Base-by-base conservation (phyloP, 2,113 vertebrate species). In the Phasianus colchicus region DNA sequence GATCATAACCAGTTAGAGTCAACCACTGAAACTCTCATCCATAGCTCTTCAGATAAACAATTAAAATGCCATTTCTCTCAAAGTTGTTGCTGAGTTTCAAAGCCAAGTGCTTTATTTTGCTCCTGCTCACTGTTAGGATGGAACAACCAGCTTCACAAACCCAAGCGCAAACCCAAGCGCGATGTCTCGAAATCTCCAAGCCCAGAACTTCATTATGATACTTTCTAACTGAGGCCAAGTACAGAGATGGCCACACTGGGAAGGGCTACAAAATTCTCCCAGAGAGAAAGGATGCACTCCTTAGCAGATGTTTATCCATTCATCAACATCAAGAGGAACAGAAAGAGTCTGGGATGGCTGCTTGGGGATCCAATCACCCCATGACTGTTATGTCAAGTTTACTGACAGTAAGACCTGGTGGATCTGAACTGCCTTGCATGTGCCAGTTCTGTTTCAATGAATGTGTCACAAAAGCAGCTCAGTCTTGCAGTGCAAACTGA, bases 391-490 rank as follows among this genome's bases (percentile, higher is more conserved):
- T 54, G 80, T 83, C 47, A 86, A 94, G 86, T 92, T 96, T 92
- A 92, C 77, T 86, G 93, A 66, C 36, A 71, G 60, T 30, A 64
- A 94, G 32, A 79, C 24, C 52, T 92, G 27, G 50, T 84, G 86
- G 92, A 91, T 73, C 77, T 84, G 93, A 95, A 76, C 83, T 61
- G 75, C 63, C 83, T 90, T 89, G 69, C 60, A 80, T n/a, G 40
- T 9, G 67, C 52, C 55, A 76, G 61, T n/a, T 94, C 83, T n/a
- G 72, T 48, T 86, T 95, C 81, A 72, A 83, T 36, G 86, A 78
- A 34, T 43, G 60, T 30, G 45, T 36, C 38, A 64, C 30, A 70
- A 58, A 36, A 83, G 69, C 18, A 50, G 65, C 54, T 95, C 94
- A 69, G 42, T 43, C 42, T 83, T 90, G 85, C 77, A 88, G 61